Conservation (phyloP, 2,888 invertebrate species). For the Galerucella pusilla region DNA sequence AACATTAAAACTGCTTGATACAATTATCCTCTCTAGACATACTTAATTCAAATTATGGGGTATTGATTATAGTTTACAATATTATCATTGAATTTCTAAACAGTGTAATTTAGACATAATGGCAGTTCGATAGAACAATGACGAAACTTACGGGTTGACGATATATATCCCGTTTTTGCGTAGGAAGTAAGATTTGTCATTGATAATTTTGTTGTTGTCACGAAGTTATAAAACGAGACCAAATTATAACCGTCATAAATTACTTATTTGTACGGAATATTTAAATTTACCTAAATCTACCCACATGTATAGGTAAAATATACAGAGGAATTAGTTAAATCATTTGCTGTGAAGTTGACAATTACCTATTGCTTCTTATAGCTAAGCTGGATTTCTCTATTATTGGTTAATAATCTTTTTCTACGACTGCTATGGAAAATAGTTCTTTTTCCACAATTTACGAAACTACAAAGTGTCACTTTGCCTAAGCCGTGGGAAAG, state of each 20-base stretch:
- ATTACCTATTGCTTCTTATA: no score
- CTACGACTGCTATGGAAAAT: no score
- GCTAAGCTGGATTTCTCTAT: no score
- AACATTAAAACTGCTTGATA: neutral
- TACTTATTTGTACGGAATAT: neutral
- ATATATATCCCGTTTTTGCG: neutral
- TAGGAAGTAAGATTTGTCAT: slow-evolving; percentile 1
- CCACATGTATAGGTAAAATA: neutral
- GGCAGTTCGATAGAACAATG: slow-evolving; percentile 1
- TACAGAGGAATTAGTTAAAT: neutral
- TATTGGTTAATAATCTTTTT: no score
- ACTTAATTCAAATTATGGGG: neutral
- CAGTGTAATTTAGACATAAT: slow-evolving; percentile 2
- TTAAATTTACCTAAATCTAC: neutral
- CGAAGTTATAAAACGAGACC: neutral
- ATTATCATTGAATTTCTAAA: neutral
- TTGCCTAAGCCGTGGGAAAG: no score
- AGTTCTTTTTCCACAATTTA: no score
- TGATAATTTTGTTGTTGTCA: slow-evolving; percentile 1
- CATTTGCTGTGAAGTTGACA: no score
- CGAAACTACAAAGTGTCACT: no score
- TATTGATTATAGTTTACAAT: slow-evolving; percentile 4
- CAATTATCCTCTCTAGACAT: neutral
- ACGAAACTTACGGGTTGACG: neutral
- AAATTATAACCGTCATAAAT: slow-evolving; percentile 4